phyloP scores from a whole-genome alignment of 1,140 invertebrate genomes.

The Drosophila kanapiae region DNA sequence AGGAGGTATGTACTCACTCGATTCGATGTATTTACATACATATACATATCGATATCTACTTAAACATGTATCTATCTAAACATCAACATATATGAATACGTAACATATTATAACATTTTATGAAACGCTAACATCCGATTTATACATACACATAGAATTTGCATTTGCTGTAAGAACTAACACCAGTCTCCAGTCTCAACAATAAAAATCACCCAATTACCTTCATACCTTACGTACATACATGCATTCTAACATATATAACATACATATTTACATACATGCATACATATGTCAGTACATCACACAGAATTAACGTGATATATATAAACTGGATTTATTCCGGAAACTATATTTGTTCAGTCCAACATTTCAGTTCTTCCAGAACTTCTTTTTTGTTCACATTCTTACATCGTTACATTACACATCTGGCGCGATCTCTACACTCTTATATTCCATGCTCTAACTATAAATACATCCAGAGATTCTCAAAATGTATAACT shows the following conservation, averaged over 20 bases:
- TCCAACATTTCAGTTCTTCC: too few species aligned
- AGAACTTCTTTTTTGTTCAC: not conserved
- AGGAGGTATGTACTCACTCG: conserved; percentile 91
- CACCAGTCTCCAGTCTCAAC: conserved; percentile 7
- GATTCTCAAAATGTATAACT: conserved; percentile 12
- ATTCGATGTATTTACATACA: conserved; percentile 49
- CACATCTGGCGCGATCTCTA: conserved; percentile 23
- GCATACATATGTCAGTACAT: conserved; percentile 35
- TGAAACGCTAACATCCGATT: conserved; percentile 29
- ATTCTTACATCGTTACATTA: conserved; percentile 32
- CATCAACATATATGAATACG: conserved; percentile 30
- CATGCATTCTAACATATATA: conserved; percentile 23
- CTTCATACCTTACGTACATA: conserved; percentile 22
- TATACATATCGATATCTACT: conserved; percentile 49
- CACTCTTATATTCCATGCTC: conserved; percentile 1
- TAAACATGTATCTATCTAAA: conserved; percentile 28
- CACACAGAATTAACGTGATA: conserved; percentile 18
- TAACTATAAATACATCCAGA: conserved; percentile 31
- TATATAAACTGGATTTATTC: conserved; percentile 11
- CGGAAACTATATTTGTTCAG: conserved; percentile 17
- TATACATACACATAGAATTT: conserved; percentile 21
- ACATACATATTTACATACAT: conserved; percentile 36
- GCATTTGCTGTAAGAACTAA: conserved; percentile 40
- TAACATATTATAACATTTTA: conserved; percentile 34
- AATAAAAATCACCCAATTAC: conserved; percentile 13